These are phyloP conservation scores for Pinna nobilis DNA, from an alignment of 1,140 invertebrate genomes.

Conservation along the genomic window DNA sequence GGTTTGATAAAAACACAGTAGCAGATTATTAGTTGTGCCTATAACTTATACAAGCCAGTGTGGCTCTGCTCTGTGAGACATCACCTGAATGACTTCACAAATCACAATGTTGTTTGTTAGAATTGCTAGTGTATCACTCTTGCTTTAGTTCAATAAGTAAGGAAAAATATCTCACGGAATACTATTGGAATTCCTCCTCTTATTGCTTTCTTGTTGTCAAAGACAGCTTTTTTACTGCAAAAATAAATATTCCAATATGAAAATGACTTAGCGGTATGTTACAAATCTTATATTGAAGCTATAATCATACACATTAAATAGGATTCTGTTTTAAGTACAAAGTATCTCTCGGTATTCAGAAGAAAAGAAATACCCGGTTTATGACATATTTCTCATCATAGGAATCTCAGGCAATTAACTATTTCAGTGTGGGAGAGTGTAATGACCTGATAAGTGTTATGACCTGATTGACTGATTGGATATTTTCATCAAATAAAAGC, in stretches of 20 bases:
- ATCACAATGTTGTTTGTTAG: not conserved
- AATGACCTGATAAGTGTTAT: too few relatives aligned
- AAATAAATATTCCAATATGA: too few relatives aligned
- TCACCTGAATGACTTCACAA: not conserved
- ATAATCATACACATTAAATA: not conserved
- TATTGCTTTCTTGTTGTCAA: slow-evolving; percentile 96
- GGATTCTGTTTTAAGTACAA: not conserved
- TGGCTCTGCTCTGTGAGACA: not conserved
- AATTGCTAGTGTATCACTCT: not conserved
- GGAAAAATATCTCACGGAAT: slow-evolving; percentile 88
- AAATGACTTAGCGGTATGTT: too few relatives aligned
- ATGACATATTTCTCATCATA: not conserved
- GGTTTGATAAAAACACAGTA: not conserved
- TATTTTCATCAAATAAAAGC: too few relatives aligned
- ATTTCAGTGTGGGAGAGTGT: too few relatives aligned
- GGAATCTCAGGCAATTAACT: too few relatives aligned
- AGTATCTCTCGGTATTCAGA: not conserved
- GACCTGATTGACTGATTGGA: too few relatives aligned
- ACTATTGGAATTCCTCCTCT: slow-evolving; percentile 96
- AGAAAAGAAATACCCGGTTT: not conserved
- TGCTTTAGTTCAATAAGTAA: not conserved
- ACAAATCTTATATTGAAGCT: not conserved
- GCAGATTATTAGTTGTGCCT: not conserved
- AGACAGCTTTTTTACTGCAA: slow-evolving; percentile 90
- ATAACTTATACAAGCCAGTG: not conserved